These are phyloP conservation scores for Leucoptera coffeella DNA, from an alignment of 2,888 invertebrate species.

Conservation along the genomic window DNA sequence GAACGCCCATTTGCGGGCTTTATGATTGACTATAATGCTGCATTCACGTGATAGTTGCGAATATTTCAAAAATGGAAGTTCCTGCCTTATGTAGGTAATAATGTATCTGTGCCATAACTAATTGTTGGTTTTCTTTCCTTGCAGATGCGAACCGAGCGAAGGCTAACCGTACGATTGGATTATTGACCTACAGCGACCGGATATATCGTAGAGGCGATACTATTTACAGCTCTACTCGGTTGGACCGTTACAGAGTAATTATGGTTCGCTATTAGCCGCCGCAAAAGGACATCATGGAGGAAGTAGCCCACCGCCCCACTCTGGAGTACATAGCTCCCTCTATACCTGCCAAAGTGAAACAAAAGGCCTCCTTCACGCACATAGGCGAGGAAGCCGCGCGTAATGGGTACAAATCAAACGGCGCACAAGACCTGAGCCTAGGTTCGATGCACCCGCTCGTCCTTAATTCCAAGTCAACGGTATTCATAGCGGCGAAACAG, in stretches of 20 bases:
- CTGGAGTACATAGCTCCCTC: conserved; percentile 48
- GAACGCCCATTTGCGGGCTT: too few relatives aligned
- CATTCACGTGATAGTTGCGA: too few relatives aligned
- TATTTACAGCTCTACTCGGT: too few relatives aligned
- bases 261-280: conserved; percentile 32
- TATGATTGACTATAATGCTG: too few relatives aligned
- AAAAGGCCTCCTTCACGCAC: conserved; percentile 34
- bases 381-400: conserved; percentile 22
- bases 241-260: conserved; percentile 33
- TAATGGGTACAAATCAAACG: conserved; percentile 28
- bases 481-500: conserved; percentile 48
- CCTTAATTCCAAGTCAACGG: conserved; percentile 51
- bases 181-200: conserved; percentile 42
- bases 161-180: conserved; percentile 20
- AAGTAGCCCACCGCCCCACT: conserved; percentile 36
- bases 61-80: too few relatives aligned
- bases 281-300: conserved; percentile 34
- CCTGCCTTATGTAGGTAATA: too few relatives aligned
- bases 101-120: too few relatives aligned
- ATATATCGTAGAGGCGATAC: conserved; percentile 50
- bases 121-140: conserved; percentile 24
- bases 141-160: conserved; percentile 24
- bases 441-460: conserved; percentile 52
- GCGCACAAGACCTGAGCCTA: conserved; percentile 10
- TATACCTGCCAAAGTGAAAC: conserved; percentile 51